Evolutionary conservation across 2,113 vertebrate species (phyloP).

Genomic region (Perccottus glenii): DNA sequence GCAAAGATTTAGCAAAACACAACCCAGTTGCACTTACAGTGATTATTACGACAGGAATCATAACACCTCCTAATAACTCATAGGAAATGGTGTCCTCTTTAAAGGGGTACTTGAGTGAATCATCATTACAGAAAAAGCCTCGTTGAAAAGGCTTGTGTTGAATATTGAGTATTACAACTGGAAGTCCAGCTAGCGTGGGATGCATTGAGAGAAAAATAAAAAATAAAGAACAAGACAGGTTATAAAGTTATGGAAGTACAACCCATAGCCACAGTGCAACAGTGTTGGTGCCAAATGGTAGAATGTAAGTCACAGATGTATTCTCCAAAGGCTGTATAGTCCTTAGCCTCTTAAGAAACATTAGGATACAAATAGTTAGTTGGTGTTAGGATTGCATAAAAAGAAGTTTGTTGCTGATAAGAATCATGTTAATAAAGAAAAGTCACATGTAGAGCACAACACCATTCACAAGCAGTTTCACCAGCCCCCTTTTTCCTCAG

Average conservation of each 20-base stretch:
- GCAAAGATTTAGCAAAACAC: slow-evolving; percentile 47
- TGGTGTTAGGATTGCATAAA: slow-evolving; percentile 1
- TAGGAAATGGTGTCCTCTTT: slow-evolving; percentile 99
- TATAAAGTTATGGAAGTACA: slow-evolving; percentile 26
- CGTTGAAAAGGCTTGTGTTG: slow-evolving; percentile 89
- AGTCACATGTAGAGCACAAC: not conserved
- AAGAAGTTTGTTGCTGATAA: not conserved
- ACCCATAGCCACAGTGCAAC: slow-evolving; percentile 41
- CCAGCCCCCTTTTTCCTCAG: not conserved
- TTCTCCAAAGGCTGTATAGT: not conserved
- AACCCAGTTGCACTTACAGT: slow-evolving; percentile 92
- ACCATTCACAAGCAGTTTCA: slow-evolving; percentile 9
- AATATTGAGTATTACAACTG: slow-evolving; percentile 92
- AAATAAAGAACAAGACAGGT: slow-evolving; percentile 69
- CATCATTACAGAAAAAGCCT: slow-evolving; percentile 99
- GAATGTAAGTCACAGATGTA: not conserved
- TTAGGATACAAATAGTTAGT: slow-evolving; percentile 6
- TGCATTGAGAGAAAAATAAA: slow-evolving; percentile 78
- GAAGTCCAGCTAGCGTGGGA: slow-evolving; percentile 96
- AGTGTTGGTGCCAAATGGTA: not conserved
- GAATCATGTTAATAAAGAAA: slow-evolving; percentile 17
- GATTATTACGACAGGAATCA: slow-evolving; percentile 91
- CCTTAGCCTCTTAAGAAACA: slow-evolving; percentile 8
- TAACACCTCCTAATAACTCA: slow-evolving; percentile 93
- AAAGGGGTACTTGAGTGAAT: slow-evolving; percentile 93